Evolutionary conservation across 1,140 invertebrate species (phyloP), one percentile per base, ranked within the genome.

Genomic region (Holotrichia oblita): DNA sequence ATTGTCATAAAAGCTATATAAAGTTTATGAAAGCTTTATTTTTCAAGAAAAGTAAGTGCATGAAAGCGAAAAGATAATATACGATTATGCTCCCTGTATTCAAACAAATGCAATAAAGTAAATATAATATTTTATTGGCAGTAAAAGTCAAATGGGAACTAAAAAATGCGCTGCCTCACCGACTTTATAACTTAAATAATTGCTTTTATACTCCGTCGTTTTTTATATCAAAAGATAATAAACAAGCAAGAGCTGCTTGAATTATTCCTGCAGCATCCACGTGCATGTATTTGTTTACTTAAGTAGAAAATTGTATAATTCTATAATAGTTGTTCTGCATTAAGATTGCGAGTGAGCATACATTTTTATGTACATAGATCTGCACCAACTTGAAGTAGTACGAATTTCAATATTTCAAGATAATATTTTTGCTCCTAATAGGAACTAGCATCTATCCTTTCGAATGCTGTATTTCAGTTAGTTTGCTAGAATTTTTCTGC

Each of bases 121-220:
- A 69, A 27, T 69, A 69, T 69, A 22, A 69, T 69, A 69, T 69
- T 69, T 69, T 69, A 69, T 69, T 69, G 61, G 61, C 3, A 22
- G 61, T 69, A 69, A 69, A 69, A 22, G 61, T 69, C 61, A 69
- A 27, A 64, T 20, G 2, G 61, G 22, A 69, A 69, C 17, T 69
- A 69, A 27, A 34, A 69, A 69, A 69, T 20, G 20, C 7, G 61
- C 61, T 69, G 61, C 24, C 61, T 69, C 22, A 34, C 22, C 24
- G 61, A 69, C 61, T 69, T 69, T 69, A 69, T 69, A 69, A 69
- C 61, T 69, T 69, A 27, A 69, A 22, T 69, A 69, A 69, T 69
- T 69, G 61, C 61, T 27, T 69, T 69, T 69, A 69, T 69, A 22
- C 61, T 27, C 24, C 22, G 22, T 24, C 22, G 17, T 69, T 3